Base-by-base conservation (phyloP, 2,888 invertebrate genomes). In the Agonopterix alstromeriana region DNA sequence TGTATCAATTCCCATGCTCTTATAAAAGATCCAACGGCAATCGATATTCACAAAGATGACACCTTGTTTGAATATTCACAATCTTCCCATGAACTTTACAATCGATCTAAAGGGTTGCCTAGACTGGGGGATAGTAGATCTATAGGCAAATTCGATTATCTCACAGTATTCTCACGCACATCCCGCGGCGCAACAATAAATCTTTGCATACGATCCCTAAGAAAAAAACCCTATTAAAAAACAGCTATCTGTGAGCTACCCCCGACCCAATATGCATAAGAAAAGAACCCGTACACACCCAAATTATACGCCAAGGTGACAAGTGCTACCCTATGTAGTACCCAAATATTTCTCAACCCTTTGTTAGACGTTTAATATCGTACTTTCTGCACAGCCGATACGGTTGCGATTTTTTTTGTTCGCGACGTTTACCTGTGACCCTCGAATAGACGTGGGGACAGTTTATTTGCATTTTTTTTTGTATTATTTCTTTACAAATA, bases 101-200 rank as follows among this genome's bases (percentile, higher is more conserved):
- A 73, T 76, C 74, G 77, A 67, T 59, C 60, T 52, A 79, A 85
- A 86, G 82, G 85, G 86, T 82, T 83, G 63, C 67, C 64, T 71
- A 62, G 80, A 77, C 27, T 27, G 27, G 27, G 27, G 27, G 27
- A 27, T 27, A 27, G 81, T 80, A 78, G 72, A 69, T 74, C 77
- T 85, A 79, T 86, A 88, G 83, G 88, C 88, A 88, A 88, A 88
- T 88, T 88, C 86, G 86, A 82, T 87, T 88, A 88, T 88, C 88
- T 88, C 74, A 58, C 63, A 61, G 70, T 71, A 77, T 88, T 88
- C 88, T 86, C 88, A 88, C 88, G 88, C 79, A 81, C 84, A 86
- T 84, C 83, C 81, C 80, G 76, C 64, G 65, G 62, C 63, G 62
- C 65, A 59, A 80, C 77, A 73, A 88, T 88, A 88, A 88, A 88